Evolutionary conservation across 1,140 invertebrate genomes (phyloP).

Genomic region (Lethrus apterus): DNA sequence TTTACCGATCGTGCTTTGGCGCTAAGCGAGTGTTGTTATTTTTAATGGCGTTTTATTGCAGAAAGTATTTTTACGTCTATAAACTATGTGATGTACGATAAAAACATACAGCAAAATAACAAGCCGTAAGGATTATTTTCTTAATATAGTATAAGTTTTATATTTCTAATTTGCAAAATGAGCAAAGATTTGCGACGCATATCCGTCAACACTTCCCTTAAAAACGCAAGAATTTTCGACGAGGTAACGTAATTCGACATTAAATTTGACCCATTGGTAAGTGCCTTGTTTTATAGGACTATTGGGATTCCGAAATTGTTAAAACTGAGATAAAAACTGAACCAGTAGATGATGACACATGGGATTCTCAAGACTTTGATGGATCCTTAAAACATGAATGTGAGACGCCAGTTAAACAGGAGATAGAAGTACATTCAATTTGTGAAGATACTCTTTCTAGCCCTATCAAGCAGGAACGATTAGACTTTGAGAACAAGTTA

Average conservation of each 20-base stretch:
- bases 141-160: too few relatives aligned
- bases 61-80: too few relatives aligned
- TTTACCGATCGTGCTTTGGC: too few relatives aligned
- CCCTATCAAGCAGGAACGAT: constrained; percentile 11
- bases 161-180: too few relatives aligned
- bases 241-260: constrained; percentile 26
- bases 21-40: too few relatives aligned
- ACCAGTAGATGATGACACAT: constrained; percentile 5
- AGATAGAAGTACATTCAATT: constrained; percentile 5
- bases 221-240: constrained; percentile 36
- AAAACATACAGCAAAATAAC: too few relatives aligned
- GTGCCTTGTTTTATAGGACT: constrained; percentile 11
- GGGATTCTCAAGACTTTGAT: not conserved
- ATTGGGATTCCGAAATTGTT: constrained; percentile 10
- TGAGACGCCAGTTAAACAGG: constrained; percentile 14
- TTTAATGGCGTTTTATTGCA: too few relatives aligned
- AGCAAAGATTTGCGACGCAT: constrained; percentile 11
- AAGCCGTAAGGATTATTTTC: too few relatives aligned
- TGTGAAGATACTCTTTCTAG: not conserved
- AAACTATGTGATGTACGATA: too few relatives aligned
- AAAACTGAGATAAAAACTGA: constrained; percentile 10
- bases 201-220: constrained; percentile 33
- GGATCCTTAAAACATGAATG: constrained; percentile 17
- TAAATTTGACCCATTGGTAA: constrained; percentile 3
- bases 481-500: constrained; percentile 12